Percentiles rank a stretch among this genome's conserved stretches.
Conservation (phyloP, 1,140 invertebrate species). For the Uloborus diversus region DNA sequence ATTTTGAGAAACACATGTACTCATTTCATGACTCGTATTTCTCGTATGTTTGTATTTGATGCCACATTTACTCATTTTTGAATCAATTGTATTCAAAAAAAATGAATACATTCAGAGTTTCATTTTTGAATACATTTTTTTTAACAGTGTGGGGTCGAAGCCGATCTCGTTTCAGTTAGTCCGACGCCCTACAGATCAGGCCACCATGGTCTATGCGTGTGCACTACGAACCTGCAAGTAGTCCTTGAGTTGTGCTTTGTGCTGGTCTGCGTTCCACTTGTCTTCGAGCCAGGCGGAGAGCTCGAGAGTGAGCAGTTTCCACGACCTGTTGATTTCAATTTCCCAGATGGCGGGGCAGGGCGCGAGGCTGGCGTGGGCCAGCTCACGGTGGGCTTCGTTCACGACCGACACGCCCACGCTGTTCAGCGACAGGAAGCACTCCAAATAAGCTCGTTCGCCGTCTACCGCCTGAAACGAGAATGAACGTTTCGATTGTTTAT, state of each 20-base stretch:
- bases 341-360: slow-evolving; percentile 82
- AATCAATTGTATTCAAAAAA: too few relatives aligned
- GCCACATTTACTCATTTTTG: too few relatives aligned
- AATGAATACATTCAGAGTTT: too few relatives aligned
- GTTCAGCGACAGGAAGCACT: slow-evolving; percentile 76
- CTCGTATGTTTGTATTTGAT: too few relatives aligned
- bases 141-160: too few relatives aligned
- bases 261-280: slow-evolving; percentile 75
- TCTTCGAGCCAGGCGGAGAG: slow-evolving; percentile 83
- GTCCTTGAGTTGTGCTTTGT: slow-evolving; percentile 79
- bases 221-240: slow-evolving; percentile 70
- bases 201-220: too few relatives aligned
- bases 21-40: too few relatives aligned
- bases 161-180: too few relatives aligned
- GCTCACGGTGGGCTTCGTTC: slow-evolving; percentile 68
- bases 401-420: slow-evolving; percentile 76
- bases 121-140: too few relatives aligned
- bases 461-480: slow-evolving; percentile 74
- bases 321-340: slow-evolving; percentile 78
- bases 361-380: slow-evolving; percentile 74
- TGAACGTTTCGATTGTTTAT: too few relatives aligned
- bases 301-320: slow-evolving; percentile 80
- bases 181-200: too few relatives aligned
- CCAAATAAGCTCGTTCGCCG: slow-evolving; percentile 75
- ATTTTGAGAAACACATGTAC: too few relatives aligned